A percentile compares a stretch with the other conserved stretches of the same genome.
Conservation (phyloP, 1,140 invertebrate species). For the Arctopsyche grandis region DNA sequence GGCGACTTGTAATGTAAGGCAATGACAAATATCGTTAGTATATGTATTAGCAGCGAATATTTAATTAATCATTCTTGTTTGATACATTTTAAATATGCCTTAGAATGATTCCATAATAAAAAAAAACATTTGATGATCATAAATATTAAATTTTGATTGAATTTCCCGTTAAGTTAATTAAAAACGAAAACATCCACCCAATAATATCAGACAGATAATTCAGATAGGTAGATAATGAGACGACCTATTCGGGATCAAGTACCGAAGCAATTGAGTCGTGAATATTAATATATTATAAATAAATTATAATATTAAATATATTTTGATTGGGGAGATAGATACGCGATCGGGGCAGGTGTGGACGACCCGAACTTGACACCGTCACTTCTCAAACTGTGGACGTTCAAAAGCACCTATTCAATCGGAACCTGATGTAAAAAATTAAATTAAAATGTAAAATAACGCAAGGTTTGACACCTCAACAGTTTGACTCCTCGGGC, state of each 20-base stretch:
- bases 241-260: not conserved
- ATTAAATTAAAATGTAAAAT: no score
- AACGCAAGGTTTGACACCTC: no score
- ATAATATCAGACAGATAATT: slow-evolving; percentile 40
- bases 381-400: not conserved
- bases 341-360: slow-evolving; percentile 31
- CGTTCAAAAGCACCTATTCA: not conserved
- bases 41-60: no score
- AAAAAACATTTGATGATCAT: no score
- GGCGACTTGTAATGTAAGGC: no score
- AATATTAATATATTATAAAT: slow-evolving; percentile 43
- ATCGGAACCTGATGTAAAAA: no score
- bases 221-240: slow-evolving; percentile 17
- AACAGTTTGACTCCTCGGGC: no score
- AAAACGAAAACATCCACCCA: slow-evolving; percentile 36
- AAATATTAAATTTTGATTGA: no score
- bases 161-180: slow-evolving; percentile 33
- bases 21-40: no score
- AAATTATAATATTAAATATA: slow-evolving; percentile 41
- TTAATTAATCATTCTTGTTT: no score
- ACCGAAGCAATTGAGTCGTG: slow-evolving; percentile 36
- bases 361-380: slow-evolving; percentile 23
- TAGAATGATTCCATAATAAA: no score
- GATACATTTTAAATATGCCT: no score
- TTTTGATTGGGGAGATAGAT: slow-evolving; percentile 37